Evolutionary conservation across 2,888 invertebrate genomes (phyloP).

Genomic region (Macrosiphum euphorbiae): DNA sequence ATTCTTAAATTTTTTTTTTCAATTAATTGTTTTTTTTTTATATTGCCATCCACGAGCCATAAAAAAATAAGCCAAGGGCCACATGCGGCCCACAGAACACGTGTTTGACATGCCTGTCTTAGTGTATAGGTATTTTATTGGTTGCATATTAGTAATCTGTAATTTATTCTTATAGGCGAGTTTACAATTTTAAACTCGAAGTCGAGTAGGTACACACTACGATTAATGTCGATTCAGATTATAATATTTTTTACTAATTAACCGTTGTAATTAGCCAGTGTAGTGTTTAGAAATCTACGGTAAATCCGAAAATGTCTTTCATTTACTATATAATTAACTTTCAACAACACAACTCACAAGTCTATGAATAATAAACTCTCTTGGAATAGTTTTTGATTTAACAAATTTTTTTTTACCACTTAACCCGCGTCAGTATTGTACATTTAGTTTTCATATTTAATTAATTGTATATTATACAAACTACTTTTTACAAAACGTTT

Average conservation of each 20-base stretch:
- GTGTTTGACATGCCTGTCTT: too few species aligned
- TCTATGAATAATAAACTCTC: neutral
- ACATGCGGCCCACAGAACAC: too few species aligned
- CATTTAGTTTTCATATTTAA: constrained; percentile 3
- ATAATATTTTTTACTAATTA: neutral
- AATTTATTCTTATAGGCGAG: neutral
- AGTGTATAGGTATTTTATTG: too few species aligned
- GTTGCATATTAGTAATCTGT: too few species aligned
- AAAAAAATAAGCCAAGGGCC: too few species aligned
- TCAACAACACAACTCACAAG: neutral
- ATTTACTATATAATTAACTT: neutral
- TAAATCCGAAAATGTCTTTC: neutral
- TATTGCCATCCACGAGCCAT: too few species aligned
- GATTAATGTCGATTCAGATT: neutral
- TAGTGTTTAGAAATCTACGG: neutral
- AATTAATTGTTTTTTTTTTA: too few species aligned
- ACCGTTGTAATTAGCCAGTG: neutral
- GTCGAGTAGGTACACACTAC: neutral
- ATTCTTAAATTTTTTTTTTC: too few species aligned
- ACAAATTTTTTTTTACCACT: neutral
- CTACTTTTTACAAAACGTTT: neutral
- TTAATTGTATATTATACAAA: constrained; percentile 10
- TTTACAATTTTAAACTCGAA: neutral
- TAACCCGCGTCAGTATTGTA: neutral
- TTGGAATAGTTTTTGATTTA: neutral